Conservation (phyloP, 1,140 invertebrate genomes). For the Apolygus lucorum region DNA sequence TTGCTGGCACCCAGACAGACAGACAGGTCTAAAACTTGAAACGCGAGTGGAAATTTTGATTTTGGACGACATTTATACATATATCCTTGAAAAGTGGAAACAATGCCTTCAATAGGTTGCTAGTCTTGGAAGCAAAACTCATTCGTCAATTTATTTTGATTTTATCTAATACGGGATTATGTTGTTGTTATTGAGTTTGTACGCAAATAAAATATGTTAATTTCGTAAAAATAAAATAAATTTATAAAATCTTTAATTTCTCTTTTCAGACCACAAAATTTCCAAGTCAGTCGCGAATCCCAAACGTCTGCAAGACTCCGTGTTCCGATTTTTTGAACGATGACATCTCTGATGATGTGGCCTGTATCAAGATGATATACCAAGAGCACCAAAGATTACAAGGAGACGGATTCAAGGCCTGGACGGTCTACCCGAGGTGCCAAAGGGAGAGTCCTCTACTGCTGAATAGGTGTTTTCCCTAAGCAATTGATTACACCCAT, state of each 20-base stretch:
- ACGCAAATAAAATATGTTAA: not conserved
- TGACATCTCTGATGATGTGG: conserved; percentile 56
- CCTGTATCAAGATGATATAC: conserved; percentile 52
- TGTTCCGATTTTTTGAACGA: conserved; percentile 53
- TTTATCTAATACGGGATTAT: too few relatives aligned
- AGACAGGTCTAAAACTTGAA: too few relatives aligned
- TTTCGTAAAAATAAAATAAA: not conserved
- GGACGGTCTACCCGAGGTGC: conserved; percentile 53
- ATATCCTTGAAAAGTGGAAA: too few relatives aligned
- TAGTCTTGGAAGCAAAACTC: too few relatives aligned
- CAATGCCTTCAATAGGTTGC: too few relatives aligned
- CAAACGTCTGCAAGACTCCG: conserved; percentile 41
- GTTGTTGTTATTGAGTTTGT: too few relatives aligned
- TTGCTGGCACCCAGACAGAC: too few relatives aligned
- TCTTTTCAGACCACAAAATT: not conserved
- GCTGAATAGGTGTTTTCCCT: not conserved
- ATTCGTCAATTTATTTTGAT: too few relatives aligned
- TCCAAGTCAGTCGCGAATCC: not conserved
- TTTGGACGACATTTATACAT: too few relatives aligned
- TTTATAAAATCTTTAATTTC: not conserved
- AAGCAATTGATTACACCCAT: too few relatives aligned
- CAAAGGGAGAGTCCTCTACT: not conserved
- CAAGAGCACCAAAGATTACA: conserved; percentile 51
- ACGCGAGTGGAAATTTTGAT: too few relatives aligned
- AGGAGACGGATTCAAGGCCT: conserved; percentile 63